Evolutionary conservation across 2,888 invertebrate species (phyloP).

Genomic region (Rotaria magnacalcarata): DNA sequence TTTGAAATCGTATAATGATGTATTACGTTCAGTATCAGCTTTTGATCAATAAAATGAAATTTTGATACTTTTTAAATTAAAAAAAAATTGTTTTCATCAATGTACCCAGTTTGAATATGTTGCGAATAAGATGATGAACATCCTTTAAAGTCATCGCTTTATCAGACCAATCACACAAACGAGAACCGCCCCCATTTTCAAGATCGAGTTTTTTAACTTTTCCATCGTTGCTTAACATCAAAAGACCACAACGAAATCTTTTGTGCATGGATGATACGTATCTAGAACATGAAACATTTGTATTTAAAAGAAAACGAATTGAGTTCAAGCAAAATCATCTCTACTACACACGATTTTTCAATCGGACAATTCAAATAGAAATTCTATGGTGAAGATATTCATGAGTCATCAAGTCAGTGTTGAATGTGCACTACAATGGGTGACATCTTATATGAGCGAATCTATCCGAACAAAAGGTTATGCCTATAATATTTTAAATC

Average conservation of each 20-base stretch:
- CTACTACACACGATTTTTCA: no score
- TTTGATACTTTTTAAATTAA: neutral
- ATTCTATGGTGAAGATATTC: no score
- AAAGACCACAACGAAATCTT: constrained; percentile 8
- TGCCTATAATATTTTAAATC: no score
- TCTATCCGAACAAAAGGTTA: no score
- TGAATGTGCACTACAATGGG: no score
- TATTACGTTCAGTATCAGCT: neutral
- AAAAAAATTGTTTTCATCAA: neutral
- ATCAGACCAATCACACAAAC: neutral
- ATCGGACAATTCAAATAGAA: no score
- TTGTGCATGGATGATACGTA: neutral
- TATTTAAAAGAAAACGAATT: no score
- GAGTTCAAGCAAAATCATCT: no score
- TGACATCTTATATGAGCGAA: no score
- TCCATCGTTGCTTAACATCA: neutral
- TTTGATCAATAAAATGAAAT: neutral
- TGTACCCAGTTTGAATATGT: neutral
- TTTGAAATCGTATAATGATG: neutral
- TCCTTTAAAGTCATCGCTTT: neutral
- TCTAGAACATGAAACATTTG: no score
- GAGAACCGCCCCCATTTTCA: neutral
- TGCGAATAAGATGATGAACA: neutral
- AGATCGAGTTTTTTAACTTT: neutral
- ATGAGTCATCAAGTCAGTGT: no score